Conservation (phyloP, 1,140 invertebrate species). For the Tetragonula clypearis region DNA sequence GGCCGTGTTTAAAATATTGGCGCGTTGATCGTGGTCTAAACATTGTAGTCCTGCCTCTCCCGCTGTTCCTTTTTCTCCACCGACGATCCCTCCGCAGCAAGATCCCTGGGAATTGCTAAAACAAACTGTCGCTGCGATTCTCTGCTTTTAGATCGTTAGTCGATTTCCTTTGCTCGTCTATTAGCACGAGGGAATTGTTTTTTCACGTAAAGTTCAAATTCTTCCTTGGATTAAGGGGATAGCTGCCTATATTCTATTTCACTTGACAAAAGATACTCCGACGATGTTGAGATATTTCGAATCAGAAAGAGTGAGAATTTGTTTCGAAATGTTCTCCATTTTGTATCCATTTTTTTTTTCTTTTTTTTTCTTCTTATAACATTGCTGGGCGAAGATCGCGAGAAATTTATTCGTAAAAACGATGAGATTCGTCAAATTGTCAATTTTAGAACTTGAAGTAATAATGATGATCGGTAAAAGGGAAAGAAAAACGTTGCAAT, state of each 20-base stretch:
- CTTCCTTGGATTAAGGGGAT: too few relatives aligned
- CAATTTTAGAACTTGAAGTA: not conserved
- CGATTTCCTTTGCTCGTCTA: too few relatives aligned
- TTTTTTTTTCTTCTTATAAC: too few relatives aligned
- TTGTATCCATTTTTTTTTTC: too few relatives aligned
- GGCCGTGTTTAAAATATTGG: conserved; percentile 46
- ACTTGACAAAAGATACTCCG: too few relatives aligned
- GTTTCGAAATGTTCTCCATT: too few relatives aligned
- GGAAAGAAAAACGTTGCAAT: not conserved
- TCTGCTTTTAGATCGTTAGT: not conserved
- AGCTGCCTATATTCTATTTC: too few relatives aligned
- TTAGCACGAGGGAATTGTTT: not conserved
- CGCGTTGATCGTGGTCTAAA: conserved; percentile 29
- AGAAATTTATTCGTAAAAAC: too few relatives aligned
- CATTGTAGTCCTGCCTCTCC: conserved; percentile 8
- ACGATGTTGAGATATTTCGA: too few relatives aligned
- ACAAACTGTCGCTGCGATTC: not conserved
- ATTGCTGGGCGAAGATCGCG: too few relatives aligned
- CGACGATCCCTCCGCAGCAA: not conserved
- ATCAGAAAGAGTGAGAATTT: too few relatives aligned
- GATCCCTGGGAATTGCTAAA: conserved; percentile 17
- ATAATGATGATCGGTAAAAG: not conserved
- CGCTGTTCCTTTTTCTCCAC: not conserved
- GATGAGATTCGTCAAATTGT: too few relatives aligned
- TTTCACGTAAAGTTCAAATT: not conserved